These are phyloP conservation scores for Sparus aurata DNA, from an alignment of 2,797 vertebrate genomes.

Conservation along the genomic window DNA sequence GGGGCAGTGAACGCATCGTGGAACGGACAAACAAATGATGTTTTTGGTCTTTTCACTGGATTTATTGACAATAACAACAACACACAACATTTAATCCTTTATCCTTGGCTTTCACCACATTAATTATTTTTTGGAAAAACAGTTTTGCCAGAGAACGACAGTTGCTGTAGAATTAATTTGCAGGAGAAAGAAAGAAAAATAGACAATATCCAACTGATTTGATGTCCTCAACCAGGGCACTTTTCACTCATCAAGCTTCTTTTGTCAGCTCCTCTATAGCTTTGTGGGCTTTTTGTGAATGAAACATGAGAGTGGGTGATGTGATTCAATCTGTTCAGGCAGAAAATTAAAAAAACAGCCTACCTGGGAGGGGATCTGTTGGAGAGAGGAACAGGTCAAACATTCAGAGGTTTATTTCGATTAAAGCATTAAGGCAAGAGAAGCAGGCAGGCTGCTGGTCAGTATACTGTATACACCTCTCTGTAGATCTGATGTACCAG, in stretches of 20 bases:
- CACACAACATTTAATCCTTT: background rate
- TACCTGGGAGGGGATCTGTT: constrained; percentile 84
- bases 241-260: constrained; percentile 19
- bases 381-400: constrained; percentile 57
- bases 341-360: constrained; percentile 34
- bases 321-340: constrained; percentile 13
- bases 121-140: background rate
- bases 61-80: background rate
- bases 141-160: background rate
- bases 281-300: constrained; percentile 66
- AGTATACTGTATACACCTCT: background rate
- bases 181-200: background rate
- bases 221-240: background rate
- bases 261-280: constrained; percentile 33
- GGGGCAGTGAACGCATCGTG: background rate
- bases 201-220: background rate
- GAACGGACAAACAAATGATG: background rate
- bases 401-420: constrained; percentile 32
- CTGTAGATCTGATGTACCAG: background rate
- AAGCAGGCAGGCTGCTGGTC: background rate
- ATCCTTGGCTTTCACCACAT: background rate
- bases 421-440: background rate
- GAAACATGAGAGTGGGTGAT: constrained; percentile 26
- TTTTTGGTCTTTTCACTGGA: background rate
- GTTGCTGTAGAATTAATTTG: background rate